Evolutionary conservation across 2,888 invertebrate genomes (phyloP).

Genomic region (Callinectes sapidus): DNA sequence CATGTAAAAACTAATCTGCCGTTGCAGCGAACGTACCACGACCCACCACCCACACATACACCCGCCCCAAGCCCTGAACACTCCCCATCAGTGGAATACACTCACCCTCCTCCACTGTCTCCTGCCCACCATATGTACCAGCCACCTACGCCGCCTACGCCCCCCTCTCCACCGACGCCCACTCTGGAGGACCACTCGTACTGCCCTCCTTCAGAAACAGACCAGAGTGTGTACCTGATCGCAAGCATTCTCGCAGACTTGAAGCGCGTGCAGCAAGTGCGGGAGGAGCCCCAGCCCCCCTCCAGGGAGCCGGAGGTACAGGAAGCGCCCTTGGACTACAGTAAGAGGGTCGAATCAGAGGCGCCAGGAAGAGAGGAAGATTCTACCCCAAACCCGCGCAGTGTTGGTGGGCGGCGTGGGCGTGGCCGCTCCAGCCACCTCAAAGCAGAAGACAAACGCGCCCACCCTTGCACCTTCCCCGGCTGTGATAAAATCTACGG

Average conservation of each 20-base stretch:
- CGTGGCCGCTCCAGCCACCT: constrained; percentile 51
- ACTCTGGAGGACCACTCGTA: constrained; percentile 58
- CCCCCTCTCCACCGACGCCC: constrained; percentile 55
- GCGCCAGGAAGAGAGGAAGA: constrained; percentile 18
- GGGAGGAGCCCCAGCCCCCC: constrained; percentile 72
- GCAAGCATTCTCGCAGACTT: constrained; percentile 81
- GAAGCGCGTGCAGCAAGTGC: constrained; percentile 80
- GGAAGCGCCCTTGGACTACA: constrained; percentile 59
- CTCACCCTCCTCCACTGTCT: constrained; percentile 55
- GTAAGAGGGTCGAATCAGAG: constrained; percentile 49
- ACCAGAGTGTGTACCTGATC: constrained; percentile 75
- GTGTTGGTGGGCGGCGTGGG: constrained; percentile 49
- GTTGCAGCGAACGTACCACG: constrained; percentile 55
- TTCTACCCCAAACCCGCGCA: not conserved
- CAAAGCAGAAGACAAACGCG: constrained; percentile 76
- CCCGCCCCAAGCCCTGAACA: constrained; percentile 67
- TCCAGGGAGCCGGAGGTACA: constrained; percentile 42
- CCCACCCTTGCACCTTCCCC: constrained; percentile 80
- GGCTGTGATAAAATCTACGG: constrained; percentile 82
- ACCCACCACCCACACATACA: constrained; percentile 65
- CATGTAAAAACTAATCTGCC: constrained; percentile 60
- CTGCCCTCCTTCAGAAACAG: constrained; percentile 55
- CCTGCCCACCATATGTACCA: constrained; percentile 68
- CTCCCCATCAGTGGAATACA: constrained; percentile 55
- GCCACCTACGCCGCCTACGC: constrained; percentile 69